A percentile compares a stretch with the other conserved stretches of the same genome.
Evolutionary conservation across 1,140 invertebrate species (phyloP).

Genomic region (Asobara japonica): DNA sequence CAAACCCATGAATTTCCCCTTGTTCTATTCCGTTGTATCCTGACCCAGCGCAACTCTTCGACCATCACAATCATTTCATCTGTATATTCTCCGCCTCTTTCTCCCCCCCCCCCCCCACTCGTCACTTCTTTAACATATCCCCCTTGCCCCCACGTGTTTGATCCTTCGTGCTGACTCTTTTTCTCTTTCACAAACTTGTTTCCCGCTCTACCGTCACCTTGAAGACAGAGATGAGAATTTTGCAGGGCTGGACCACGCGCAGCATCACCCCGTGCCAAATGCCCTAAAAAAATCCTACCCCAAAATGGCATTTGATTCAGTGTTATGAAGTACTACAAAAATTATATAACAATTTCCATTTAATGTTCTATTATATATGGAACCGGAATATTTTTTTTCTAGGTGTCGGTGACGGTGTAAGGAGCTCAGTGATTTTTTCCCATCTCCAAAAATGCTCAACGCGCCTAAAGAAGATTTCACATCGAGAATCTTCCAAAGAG

Average conservation of each 20-base stretch:
- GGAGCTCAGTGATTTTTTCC: too few relatives aligned
- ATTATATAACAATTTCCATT: too few relatives aligned
- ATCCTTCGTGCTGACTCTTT: conserved; percentile 19
- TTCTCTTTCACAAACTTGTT: conserved; percentile 23
- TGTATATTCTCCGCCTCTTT: neutral
- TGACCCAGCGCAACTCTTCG: conserved; percentile 28
- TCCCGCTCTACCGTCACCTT: conserved; percentile 31
- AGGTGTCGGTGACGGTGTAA: too few relatives aligned
- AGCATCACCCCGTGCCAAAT: neutral
- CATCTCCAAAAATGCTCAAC: too few relatives aligned
- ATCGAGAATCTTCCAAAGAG: too few relatives aligned
- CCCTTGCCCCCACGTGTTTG: neutral
- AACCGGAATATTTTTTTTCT: too few relatives aligned
- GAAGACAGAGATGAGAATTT: conserved; percentile 24
- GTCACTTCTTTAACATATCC: neutral
- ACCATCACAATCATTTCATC: conserved; percentile 24
- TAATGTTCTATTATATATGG: too few relatives aligned
- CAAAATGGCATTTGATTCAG: too few relatives aligned
- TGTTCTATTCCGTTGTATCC: conserved; percentile 12
- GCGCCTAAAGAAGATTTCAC: too few relatives aligned
- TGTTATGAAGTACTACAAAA: too few relatives aligned
- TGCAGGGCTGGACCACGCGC: neutral
- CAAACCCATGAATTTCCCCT: neutral
- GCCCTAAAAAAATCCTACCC: too few relatives aligned
- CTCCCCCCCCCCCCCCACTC: neutral